These are phyloP conservation scores for Ctenopoma kingsleyae DNA, from an alignment of 2,797 vertebrate genomes.

Conservation along the genomic window DNA sequence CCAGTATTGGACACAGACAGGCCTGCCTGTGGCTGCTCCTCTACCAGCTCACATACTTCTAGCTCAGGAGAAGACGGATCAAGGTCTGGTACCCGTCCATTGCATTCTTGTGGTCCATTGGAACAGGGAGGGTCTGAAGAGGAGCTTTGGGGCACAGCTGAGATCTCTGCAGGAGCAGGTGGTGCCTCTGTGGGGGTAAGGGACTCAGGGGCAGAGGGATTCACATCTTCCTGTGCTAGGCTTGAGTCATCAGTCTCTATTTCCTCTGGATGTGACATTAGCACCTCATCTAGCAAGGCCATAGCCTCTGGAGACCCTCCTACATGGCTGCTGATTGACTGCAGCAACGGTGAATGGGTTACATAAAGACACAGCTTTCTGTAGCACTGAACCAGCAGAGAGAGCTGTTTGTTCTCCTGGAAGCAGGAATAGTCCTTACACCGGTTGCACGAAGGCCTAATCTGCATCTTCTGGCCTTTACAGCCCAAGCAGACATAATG, in stretches of 20 bases:
- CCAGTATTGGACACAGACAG: slow-evolving; percentile 69
- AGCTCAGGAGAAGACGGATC: slow-evolving; percentile 83
- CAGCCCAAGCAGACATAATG: slow-evolving; percentile 95
- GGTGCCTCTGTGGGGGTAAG: slow-evolving; percentile 91
- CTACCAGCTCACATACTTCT: slow-evolving; percentile 87
- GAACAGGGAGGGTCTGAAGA: slow-evolving; percentile 79
- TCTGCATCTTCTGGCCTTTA: slow-evolving; percentile 96
- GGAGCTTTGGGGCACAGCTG: slow-evolving; percentile 84
- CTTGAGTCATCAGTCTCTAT: slow-evolving; percentile 65
- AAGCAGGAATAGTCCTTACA: slow-evolving; percentile 96
- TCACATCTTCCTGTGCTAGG: slow-evolving; percentile 57
- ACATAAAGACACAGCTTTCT: slow-evolving; percentile 96
- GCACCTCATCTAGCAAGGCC: slow-evolving; percentile 92
- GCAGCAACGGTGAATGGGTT: slow-evolving; percentile 90
- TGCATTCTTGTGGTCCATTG: slow-evolving; percentile 91
- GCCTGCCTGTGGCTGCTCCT: slow-evolving; percentile 80
- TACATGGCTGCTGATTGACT: slow-evolving; percentile 88
- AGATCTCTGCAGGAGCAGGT: slow-evolving; percentile 87
- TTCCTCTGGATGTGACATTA: slow-evolving; percentile 84
- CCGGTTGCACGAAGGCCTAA: slow-evolving; percentile 94
- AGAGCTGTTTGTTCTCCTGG: slow-evolving; percentile 95
- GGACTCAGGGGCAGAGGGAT: slow-evolving; percentile 77
- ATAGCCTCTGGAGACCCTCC: slow-evolving; percentile 93
- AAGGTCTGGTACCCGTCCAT: slow-evolving; percentile 88
- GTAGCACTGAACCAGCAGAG: slow-evolving; percentile 94